A percentile compares a stretch with the other conserved stretches of the same genome.
Conservation (phyloP, 2,888 invertebrate species). For the Drosophila merina region DNA sequence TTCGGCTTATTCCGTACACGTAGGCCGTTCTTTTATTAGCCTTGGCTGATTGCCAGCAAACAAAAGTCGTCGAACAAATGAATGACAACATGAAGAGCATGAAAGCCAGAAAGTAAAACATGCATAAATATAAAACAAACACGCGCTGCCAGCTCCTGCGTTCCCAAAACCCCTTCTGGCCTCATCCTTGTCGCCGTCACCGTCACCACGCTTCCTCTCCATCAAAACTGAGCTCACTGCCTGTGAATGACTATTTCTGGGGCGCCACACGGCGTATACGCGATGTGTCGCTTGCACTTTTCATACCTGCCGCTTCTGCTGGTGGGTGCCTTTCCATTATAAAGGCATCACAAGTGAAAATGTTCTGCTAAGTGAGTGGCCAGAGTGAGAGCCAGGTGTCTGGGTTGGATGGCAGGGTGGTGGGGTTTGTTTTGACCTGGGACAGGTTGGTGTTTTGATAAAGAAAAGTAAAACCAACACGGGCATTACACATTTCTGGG, state of each 20-base stretch:
- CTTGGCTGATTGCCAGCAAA: constrained; percentile 66
- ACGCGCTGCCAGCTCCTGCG: constrained; percentile 19
- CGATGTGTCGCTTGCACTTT: constrained; percentile 36
- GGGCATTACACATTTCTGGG: constrained; percentile 7
- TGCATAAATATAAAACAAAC: constrained; percentile 42
- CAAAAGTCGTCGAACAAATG: constrained; percentile 45
- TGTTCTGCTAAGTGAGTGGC: constrained; percentile 38
- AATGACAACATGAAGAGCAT: constrained; percentile 39
- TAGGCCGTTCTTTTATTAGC: constrained; percentile 31
- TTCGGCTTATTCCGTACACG: constrained; percentile 5
- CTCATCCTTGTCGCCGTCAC: background rate
- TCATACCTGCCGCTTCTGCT: constrained; percentile 10
- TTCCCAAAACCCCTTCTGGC: background rate
- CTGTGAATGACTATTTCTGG: constrained; percentile 26
- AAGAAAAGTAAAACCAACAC: constrained; percentile 14
- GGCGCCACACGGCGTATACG: constrained; percentile 54
- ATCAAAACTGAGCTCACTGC: constrained; percentile 3
- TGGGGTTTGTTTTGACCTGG: constrained; percentile 6
- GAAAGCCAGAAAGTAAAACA: constrained; percentile 24
- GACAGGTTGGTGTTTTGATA: constrained; percentile 2
- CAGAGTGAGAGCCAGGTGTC: background rate
- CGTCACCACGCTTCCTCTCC: too few relatives aligned
- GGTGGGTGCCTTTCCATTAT: constrained; percentile 21
- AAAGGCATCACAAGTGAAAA: constrained; percentile 33
- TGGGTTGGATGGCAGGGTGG: background rate